Base-by-base conservation (phyloP, 2,797 vertebrate genomes). In the Crenichthys baileyi region DNA sequence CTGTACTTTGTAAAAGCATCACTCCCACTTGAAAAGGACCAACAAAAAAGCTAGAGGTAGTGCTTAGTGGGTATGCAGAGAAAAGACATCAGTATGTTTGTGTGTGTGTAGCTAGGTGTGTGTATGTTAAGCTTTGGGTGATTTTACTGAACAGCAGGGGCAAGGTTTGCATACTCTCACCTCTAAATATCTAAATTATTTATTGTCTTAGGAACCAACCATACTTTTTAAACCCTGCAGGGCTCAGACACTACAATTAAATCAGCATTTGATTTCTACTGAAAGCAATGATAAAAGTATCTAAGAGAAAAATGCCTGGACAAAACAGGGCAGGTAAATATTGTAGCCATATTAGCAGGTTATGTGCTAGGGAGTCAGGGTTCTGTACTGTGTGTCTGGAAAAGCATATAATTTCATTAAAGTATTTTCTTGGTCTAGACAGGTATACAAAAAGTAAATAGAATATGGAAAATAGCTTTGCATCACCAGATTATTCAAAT, bases 151-250 rank as follows among this genome's bases (percentile, higher is more conserved):
- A 82, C 83, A 76, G 85, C 61, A 73, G 77, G 75, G 88, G 85
- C 87, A 89, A 85, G 90, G 92, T 92, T 84, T 79, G 65, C 79
- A 83, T 79, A 78, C 83, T 90, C 89, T 87, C 83, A 87, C 87
- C 72, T 83, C 81, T 85, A 77, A 39, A 75, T 56, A 87, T 87
- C 85, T 95, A 92, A 90, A 93, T 95, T 95, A 92, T 95, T 95
- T 93, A 95, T 94, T 91, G 79, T 88, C 78, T 87, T 79, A 87
- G 86, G 85, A 88, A 88, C 86, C 87, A 85, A 88, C 80, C 88
- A 75, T 79, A 89, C 78, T 87, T 63, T 90, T 90, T 87, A 86
- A 79, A 90, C 88, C 91, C 93, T 81, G 87, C 78, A 88, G 93
- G 73, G 70, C 82, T 89, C 84, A 81, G 74, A 71, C 78, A 78